Evolutionary conservation across 2,888 invertebrate species (phyloP).

Genomic region (Protodeltote pygarga): DNA sequence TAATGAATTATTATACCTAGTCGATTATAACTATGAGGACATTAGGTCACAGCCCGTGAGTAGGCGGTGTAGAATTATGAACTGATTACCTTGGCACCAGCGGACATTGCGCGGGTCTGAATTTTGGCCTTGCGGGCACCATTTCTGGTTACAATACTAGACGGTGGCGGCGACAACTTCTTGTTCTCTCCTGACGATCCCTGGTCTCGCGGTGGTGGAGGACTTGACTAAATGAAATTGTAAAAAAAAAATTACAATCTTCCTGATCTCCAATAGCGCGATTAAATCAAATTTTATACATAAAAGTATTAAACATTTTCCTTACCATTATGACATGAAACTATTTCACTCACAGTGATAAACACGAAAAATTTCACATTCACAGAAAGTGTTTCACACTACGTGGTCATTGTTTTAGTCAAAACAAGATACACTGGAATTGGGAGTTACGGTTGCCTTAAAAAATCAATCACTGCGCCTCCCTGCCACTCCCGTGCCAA

Average conservation of each 20-base stretch:
- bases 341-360: conserved; percentile 7
- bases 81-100: conserved; percentile 73
- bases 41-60: conserved; percentile 20
- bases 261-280: conserved; percentile 28
- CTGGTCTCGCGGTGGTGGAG: conserved; percentile 64
- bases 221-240: conserved; percentile 67
- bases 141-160: conserved; percentile 87
- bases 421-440: conserved; percentile 40
- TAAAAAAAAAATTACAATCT: conserved; percentile 15
- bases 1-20: too few species aligned
- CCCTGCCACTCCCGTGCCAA: too few species aligned
- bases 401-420: conserved; percentile 35
- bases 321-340: conserved; percentile 41
- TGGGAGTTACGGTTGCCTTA: conserved; percentile 5
- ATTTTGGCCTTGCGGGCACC: conserved; percentile 88
- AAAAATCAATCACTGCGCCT: conserved; percentile 21
- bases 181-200: conserved; percentile 70
- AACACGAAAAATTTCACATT: conserved; percentile 35
- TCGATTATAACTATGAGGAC: conserved; percentile 10
- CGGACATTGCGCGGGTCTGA: conserved; percentile 88
- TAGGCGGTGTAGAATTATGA: conserved; percentile 30
- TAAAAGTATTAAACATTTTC: conserved; percentile 17
- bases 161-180: conserved; percentile 71
- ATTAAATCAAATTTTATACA: conserved; percentile 37
- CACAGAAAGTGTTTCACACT: conserved; percentile 16